Percentiles rank a stretch among this genome's conserved stretches.
phyloP scores from a whole-genome alignment of 2,888 invertebrate genomes.

The Agrochola lychnidis region DNA sequence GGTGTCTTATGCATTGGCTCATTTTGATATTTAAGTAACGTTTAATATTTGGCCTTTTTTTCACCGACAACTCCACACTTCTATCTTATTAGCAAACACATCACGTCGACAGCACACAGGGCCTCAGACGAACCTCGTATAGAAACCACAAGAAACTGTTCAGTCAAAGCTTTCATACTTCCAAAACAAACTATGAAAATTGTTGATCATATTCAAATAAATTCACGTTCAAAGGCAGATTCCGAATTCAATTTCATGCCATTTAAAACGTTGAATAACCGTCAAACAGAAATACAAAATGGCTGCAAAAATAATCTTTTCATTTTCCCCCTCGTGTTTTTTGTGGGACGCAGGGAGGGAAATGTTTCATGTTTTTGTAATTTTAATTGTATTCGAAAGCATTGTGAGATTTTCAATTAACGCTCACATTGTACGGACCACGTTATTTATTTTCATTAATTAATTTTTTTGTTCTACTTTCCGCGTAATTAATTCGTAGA shows the following conservation, averaged over 20 bases:
- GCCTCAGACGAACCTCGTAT: background rate
- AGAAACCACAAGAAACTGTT: conserved; percentile 14
- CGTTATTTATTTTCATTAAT: conserved; percentile 28
- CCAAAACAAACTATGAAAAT: conserved; percentile 15
- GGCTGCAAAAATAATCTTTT: conserved; percentile 46
- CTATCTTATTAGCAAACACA: conserved; percentile 3
- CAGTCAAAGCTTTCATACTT: conserved; percentile 8
- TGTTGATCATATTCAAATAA: conserved; percentile 41
- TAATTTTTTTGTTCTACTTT: conserved; percentile 1
- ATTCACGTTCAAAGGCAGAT: conserved; percentile 35
- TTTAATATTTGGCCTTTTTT: conserved; percentile 1
- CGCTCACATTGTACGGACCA: background rate
- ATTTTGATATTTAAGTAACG: background rate
- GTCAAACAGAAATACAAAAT: conserved; percentile 43
- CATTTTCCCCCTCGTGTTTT: conserved; percentile 33
- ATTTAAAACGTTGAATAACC: conserved; percentile 46
- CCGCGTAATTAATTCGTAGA: background rate
- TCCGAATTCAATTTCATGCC: conserved; percentile 51
- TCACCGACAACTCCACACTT: background rate
- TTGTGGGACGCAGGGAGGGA: conserved; percentile 10
- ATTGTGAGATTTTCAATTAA: conserved; percentile 37
- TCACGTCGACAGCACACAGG: conserved; percentile 11
- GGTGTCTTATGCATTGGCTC: background rate
- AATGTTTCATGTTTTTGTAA: conserved; percentile 52
- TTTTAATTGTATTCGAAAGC: conserved; percentile 32